Conservation (phyloP, 2,888 invertebrate species). For the Ypsolopha sequella region DNA sequence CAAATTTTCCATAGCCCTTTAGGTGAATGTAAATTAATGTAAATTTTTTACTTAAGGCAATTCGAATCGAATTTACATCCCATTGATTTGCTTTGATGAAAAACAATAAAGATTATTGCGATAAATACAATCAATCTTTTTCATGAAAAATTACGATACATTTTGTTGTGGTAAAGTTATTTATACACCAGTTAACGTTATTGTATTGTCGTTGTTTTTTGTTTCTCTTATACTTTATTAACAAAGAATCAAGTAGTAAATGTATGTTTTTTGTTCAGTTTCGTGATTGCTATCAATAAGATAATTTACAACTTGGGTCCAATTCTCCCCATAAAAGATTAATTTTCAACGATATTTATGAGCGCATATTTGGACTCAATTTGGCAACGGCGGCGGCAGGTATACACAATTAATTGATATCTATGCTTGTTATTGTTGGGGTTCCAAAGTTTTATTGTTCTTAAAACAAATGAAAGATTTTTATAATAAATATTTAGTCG, state of each 20-base stretch:
- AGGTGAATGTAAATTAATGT: no score
- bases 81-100: no score
- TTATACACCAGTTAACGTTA: background rate
- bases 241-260: background rate
- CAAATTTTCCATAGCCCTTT: no score
- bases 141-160: no score
- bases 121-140: no score
- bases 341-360: background rate
- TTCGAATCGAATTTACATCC: no score
- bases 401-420: background rate
- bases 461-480: no score
- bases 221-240: constrained; percentile 1
- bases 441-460: no score
- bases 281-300: background rate
- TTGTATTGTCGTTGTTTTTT: background rate
- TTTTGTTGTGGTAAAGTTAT: no score
- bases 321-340: background rate
- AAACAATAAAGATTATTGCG: no score
- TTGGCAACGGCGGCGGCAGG: background rate
- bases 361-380: background rate
- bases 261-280: background rate
- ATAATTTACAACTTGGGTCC: background rate
- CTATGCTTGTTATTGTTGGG: background rate
- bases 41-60: no score
- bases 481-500: no score